Conservation (phyloP, 2,797 vertebrate species). For the Miichthys miiuy region DNA sequence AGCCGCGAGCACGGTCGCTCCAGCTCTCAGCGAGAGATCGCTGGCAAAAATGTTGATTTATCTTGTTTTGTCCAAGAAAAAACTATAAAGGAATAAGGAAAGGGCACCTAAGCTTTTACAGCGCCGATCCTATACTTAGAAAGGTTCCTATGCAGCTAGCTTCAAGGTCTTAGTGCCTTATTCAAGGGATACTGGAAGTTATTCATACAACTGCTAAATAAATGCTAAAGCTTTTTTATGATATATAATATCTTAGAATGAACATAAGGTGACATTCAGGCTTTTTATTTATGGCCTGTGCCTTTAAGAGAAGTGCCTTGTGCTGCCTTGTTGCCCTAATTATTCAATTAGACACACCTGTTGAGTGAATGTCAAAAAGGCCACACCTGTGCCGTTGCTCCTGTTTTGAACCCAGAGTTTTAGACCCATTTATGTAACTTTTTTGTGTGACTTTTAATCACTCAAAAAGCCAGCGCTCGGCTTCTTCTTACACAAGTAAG, state of each 20-base stretch:
- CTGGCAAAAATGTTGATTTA: too few relatives aligned
- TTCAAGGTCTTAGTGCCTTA: neutral
- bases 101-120: too few relatives aligned
- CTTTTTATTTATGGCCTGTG: neutral
- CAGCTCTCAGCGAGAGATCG: slow-evolving; percentile 18
- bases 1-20: slow-evolving; percentile 7
- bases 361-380: neutral
- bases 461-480: rapidly evolving
- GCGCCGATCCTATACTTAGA: too few relatives aligned
- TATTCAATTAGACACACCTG: neutral
- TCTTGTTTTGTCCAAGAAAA: too few relatives aligned
- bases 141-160: neutral
- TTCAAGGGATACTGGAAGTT: neutral
- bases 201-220: neutral
- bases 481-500: neutral
- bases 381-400: neutral
- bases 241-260: neutral
- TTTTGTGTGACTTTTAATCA: neutral
- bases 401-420: neutral
- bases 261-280: too few relatives aligned
- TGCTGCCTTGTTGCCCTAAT: neutral
- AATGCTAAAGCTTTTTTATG: neutral
- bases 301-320: neutral
- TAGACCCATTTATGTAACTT: neutral
- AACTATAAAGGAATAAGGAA: too few relatives aligned